Conservation (phyloP, 2,888 invertebrate genomes). For the Platypus cylindrus region DNA sequence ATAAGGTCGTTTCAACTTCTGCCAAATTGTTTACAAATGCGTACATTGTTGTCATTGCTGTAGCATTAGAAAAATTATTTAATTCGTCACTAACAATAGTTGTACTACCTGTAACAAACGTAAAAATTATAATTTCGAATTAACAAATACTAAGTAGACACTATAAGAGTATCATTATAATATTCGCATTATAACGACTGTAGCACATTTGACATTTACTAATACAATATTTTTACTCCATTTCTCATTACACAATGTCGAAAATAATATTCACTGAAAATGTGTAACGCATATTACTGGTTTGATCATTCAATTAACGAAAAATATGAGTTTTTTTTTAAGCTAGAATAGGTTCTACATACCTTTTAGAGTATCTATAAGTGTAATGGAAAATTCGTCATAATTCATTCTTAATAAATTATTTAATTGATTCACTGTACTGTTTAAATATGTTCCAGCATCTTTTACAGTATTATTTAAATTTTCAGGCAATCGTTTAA, state of each 20-base stretch:
- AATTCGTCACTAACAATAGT: constrained; percentile 55
- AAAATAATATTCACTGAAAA: too few species aligned
- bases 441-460: constrained; percentile 54
- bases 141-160: too few species aligned
- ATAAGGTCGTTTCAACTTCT: constrained; percentile 49
- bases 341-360: too few species aligned
- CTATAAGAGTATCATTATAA: too few species aligned
- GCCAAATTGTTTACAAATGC: constrained; percentile 59
- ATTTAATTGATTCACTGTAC: constrained; percentile 58
- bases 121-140: too few species aligned
- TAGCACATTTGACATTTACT: too few species aligned
- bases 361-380: constrained; percentile 56
- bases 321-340: too few species aligned
- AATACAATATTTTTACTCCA: too few species aligned
- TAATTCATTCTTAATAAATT: constrained; percentile 64
- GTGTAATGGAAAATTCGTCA: constrained; percentile 51
- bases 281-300: too few species aligned
- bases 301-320: too few species aligned
- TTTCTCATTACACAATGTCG: too few species aligned
- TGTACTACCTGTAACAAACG: constrained; percentile 39
- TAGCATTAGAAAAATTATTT: constrained; percentile 62
- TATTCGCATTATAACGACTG: too few species aligned
- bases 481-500: constrained; percentile 47
- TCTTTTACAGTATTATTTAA: constrained; percentile 52
- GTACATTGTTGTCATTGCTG: constrained; percentile 61